Evolutionary conservation across 1,140 invertebrate genomes (phyloP).

Genomic region (Nasonia vitripennis): DNA sequence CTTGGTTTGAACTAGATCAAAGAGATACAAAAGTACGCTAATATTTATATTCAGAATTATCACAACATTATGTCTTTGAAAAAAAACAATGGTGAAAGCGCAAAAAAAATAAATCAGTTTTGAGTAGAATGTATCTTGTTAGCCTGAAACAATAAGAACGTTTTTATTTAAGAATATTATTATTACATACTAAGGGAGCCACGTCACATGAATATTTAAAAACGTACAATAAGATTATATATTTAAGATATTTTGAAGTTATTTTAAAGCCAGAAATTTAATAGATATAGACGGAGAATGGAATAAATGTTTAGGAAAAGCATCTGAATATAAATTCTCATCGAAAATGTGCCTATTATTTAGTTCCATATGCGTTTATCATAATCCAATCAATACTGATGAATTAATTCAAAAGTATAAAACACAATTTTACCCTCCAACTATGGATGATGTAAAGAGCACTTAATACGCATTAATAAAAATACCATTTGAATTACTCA

Average conservation of each 20-base stretch:
- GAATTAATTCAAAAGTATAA: neutral
- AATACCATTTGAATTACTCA: neutral
- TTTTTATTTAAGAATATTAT: slow-evolving; percentile 9
- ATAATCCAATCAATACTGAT: neutral
- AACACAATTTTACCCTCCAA: neutral
- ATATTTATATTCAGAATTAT: no score
- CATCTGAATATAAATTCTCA: neutral
- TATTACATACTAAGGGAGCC: neutral
- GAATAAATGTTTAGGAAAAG: neutral
- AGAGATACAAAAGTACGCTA: neutral
- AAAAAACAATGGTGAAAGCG: slow-evolving; percentile 4
- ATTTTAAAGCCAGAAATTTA: neutral
- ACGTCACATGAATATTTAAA: neutral
- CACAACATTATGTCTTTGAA: slow-evolving; percentile 10
- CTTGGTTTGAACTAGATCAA: slow-evolving; percentile 25
- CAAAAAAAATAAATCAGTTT: neutral
- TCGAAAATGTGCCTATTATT: neutral
- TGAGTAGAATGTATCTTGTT: neutral
- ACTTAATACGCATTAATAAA: neutral
- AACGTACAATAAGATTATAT: neutral
- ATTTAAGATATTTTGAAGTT: neutral
- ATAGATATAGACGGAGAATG: neutral
- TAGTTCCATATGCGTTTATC: neutral
- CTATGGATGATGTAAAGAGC: neutral
- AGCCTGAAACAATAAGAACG: neutral